These are phyloP conservation scores for Megaustenia siamemsis DNA, from an alignment of 2,888 invertebrate genomes.

Conservation along the genomic window DNA sequence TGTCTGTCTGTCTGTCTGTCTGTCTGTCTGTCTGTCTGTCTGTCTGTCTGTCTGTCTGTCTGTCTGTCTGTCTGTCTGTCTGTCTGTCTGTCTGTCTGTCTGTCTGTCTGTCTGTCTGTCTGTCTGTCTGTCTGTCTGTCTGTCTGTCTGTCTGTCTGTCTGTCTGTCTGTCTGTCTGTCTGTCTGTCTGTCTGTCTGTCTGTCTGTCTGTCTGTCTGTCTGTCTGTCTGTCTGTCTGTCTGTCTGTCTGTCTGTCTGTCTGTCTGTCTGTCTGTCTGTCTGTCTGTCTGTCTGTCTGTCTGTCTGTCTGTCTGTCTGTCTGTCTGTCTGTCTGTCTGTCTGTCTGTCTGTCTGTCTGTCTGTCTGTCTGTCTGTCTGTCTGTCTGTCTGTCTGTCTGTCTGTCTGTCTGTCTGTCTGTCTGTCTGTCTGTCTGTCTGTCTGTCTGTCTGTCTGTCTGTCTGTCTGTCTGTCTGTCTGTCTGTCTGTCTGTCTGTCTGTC, in stretches of 20 bases:
- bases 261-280: background rate
- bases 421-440: slow-evolving; percentile 23
- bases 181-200: background rate
- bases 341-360: slow-evolving; percentile 17
- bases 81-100: background rate
- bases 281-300: slow-evolving; percentile 1
- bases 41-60: background rate
- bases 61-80: background rate
- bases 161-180: background rate
- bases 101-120: background rate
- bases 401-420: slow-evolving; percentile 27
- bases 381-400: slow-evolving; percentile 27
- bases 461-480: slow-evolving; percentile 25
- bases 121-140: background rate
- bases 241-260: background rate
- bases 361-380: slow-evolving; percentile 27
- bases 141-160: background rate
- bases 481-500: slow-evolving; percentile 25
- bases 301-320: slow-evolving; percentile 14
- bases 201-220: background rate
- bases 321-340: slow-evolving; percentile 14
- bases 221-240: background rate
- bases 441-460: slow-evolving; percentile 26
- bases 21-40: slow-evolving; percentile 11
- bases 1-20: slow-evolving; percentile 18